These are phyloP conservation scores for Okapia johnstoni DNA, from an alignment of 2,113 vertebrate species.

Conservation along the genomic window DNA sequence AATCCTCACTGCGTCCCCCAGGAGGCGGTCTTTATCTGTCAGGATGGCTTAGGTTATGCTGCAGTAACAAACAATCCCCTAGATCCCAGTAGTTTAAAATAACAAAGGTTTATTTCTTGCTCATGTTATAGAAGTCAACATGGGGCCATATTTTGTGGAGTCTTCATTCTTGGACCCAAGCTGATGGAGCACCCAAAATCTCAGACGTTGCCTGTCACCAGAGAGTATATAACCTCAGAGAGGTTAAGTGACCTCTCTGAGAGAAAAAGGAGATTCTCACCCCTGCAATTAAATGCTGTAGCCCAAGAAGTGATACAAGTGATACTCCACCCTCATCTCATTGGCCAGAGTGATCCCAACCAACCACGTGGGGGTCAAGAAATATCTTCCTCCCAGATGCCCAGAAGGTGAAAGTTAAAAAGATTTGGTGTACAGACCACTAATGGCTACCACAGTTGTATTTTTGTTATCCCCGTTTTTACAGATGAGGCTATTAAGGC, in stretches of 20 bases:
- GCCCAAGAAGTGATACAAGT: neutral
- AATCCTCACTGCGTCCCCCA: rapidly evolving
- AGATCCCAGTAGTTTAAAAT: neutral
- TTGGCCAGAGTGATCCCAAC: neutral
- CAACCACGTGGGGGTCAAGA: neutral
- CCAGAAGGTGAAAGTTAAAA: neutral
- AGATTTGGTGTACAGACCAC: neutral
- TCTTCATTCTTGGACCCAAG: neutral
- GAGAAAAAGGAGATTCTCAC: neutral
- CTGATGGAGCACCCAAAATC: neutral
- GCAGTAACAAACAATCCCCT: neutral
- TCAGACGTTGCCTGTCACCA: neutral
- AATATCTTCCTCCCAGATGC: neutral
- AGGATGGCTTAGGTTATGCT: neutral
- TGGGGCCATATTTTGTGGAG: neutral
- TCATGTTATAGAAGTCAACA: neutral
- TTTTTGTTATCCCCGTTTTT: neutral
- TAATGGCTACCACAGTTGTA: neutral
- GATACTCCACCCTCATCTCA: neutral
- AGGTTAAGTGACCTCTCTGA: neutral
- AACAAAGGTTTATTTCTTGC: no score
- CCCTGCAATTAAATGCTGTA: neutral
- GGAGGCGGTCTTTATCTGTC: neutral
- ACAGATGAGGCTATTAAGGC: neutral
- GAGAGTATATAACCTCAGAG: neutral